Evolutionary conservation across 37 sponge, comb jelly and placozoan genomes (phyloP), one percentile per base, ranked within the genome.

Genomic region (Aplysina aerophoba): DNA sequence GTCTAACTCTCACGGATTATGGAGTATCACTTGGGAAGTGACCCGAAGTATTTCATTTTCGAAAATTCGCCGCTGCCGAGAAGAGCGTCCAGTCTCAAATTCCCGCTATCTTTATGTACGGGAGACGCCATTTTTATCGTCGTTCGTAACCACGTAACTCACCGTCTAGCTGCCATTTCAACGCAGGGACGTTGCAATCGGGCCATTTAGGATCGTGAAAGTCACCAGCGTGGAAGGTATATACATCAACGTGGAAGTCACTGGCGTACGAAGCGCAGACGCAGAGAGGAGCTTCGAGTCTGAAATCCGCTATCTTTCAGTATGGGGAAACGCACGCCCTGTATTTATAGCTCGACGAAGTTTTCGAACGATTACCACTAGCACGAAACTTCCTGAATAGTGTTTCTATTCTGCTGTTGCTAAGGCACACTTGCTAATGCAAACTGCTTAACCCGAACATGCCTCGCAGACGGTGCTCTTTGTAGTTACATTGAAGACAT

Each of bases 361-460:
- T n/a, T n/a, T n/a, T n/a, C n/a, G n/a, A n/a, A n/a, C n/a, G n/a
- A n/a, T 58, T 17, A 17, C 19, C 15, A 58, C 59, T 17, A 58
- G 15, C 17, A 20, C 15, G 17, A 58, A 20, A 17, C 59, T 58
- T 58, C 15, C 59, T 58, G 59, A 58, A 58, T 58, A 58, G 59
- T 58, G 59, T 58, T 58, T 58, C 59, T 58, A 58, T 58, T 58
- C 59, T 58, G 59, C 59, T 58, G 59, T 58, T 58, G 59, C 59
- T 58, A 58, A 58, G 59, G 59, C 59, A 58, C 59, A 17, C 59
- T 58, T 58, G 59, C 59, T 58, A 58, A 58, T 58, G 59, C 59
- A 58, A 58, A 58, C 17, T 58, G 59, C 59, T 58, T 58, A 58
- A 58, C 59, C 59, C 19, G 59, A 58, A 58, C 59, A 58, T 58